A percentile compares a stretch with the other conserved stretches of the same genome.
Evolutionary conservation across 2,888 invertebrate species (phyloP).

Genomic region (Strigamia maritima): DNA sequence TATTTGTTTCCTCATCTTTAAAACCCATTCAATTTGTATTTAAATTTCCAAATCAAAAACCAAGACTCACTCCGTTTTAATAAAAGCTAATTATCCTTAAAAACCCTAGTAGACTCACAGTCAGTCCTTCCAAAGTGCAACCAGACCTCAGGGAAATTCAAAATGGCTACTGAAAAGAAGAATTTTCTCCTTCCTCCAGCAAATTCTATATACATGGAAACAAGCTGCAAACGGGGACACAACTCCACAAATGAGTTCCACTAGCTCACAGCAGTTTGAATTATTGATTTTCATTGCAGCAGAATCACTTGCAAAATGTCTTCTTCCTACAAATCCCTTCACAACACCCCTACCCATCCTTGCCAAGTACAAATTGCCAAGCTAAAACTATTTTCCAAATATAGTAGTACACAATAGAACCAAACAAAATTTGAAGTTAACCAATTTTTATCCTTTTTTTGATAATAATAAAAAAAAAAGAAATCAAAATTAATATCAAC

Average conservation of each 20-base stretch:
- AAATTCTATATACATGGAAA: background rate
- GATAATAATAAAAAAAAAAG: background rate
- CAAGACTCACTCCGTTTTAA: background rate
- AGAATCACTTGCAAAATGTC: slow-evolving; percentile 1
- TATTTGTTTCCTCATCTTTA: too few relatives aligned
- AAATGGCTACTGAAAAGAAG: background rate
- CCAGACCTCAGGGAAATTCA: background rate
- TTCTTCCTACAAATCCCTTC: background rate
- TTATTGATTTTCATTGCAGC: background rate
- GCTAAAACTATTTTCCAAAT: too few relatives aligned
- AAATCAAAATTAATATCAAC: background rate
- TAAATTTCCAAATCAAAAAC: too few relatives aligned
- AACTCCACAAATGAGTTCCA: background rate
- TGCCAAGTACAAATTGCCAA: too few relatives aligned
- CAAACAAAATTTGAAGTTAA: too few relatives aligned
- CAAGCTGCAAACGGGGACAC: background rate
- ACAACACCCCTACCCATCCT: background rate
- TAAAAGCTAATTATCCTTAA: background rate
- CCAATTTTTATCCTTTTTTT: too few relatives aligned
- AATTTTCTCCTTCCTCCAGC: background rate
- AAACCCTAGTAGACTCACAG: background rate
- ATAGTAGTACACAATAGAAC: background rate
- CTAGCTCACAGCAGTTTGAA: slow-evolving; percentile 4
- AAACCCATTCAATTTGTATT: background rate
- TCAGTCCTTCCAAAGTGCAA: background rate